Evolutionary conservation across 1,140 invertebrate genomes (phyloP).

Genomic region (Conus ventricosus): DNA sequence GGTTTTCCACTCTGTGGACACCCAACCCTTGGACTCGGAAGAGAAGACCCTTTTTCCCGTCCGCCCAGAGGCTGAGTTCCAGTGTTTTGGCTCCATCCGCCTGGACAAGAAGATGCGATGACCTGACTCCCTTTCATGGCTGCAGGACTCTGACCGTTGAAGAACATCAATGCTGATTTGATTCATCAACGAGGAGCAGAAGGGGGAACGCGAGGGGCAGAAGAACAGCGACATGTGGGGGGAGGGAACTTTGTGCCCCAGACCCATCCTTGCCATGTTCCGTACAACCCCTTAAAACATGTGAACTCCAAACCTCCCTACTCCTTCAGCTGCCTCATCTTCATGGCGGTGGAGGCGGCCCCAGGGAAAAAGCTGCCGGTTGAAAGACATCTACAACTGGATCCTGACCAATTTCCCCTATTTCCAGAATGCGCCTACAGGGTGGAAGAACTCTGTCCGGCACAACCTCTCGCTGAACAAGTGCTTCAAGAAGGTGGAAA

Average conservation of each 20-base stretch:
- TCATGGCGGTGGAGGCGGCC: slow-evolving; percentile 97
- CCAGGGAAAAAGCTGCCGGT: slow-evolving; percentile 91
- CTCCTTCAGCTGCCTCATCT: slow-evolving; percentile 96
- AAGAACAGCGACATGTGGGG: slow-evolving; percentile 44
- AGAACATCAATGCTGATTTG: slow-evolving; percentile 74
- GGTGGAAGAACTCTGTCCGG: slow-evolving; percentile 79
- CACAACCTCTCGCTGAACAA: slow-evolving; percentile 79
- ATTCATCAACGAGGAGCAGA: slow-evolving; percentile 57
- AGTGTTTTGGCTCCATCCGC: slow-evolving; percentile 72
- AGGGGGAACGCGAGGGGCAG: slow-evolving; percentile 56
- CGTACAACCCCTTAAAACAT: slow-evolving; percentile 81
- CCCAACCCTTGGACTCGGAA: slow-evolving; percentile 47
- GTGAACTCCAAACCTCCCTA: slow-evolving; percentile 93
- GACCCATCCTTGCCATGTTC: slow-evolving; percentile 68
- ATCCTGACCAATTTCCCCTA: slow-evolving; percentile 74
- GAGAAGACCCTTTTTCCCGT: slow-evolving; percentile 63
- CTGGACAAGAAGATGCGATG: slow-evolving; percentile 79
- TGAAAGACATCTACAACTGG: slow-evolving; percentile 81
- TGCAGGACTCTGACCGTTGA: slow-evolving; percentile 92
- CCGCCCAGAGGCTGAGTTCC: slow-evolving; percentile 65
- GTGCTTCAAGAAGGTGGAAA: slow-evolving; percentile 78
- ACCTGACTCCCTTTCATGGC: slow-evolving; percentile 92
- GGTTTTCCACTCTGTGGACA: slow-evolving; percentile 63
- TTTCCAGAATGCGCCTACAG: slow-evolving; percentile 74
- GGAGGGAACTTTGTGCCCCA: slow-evolving; percentile 47